These are phyloP conservation scores for Sitodiplosis mosellana DNA, from an alignment of 1,140 invertebrate genomes.

Conservation along the genomic window DNA sequence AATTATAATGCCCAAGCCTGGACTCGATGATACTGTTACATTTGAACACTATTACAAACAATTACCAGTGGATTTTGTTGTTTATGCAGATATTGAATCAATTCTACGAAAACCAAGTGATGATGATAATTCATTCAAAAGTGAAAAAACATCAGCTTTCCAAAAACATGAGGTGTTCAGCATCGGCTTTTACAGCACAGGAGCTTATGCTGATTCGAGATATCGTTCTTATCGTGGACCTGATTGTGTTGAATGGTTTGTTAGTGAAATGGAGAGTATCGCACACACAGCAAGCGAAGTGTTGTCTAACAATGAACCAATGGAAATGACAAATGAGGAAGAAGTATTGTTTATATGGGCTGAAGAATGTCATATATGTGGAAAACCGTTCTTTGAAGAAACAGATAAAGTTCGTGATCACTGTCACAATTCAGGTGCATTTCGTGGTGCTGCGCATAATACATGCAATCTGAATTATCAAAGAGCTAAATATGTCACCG, in stretches of 20 bases:
- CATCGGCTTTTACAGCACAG: constrained; percentile 9
- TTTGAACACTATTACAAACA: constrained; percentile 13
- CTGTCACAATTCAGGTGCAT: constrained; percentile 17
- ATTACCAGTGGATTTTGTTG: constrained; percentile 13
- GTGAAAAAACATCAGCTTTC: constrained; percentile 6
- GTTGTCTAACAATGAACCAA: constrained; percentile 8
- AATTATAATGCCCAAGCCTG: constrained; percentile 7
- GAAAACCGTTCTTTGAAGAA: constrained; percentile 7
- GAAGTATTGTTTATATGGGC: constrained; percentile 1
- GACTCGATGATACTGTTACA: not conserved
- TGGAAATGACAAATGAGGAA: constrained; percentile 5
- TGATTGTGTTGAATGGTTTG: constrained; percentile 11
- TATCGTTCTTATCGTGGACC: constrained; percentile 13
- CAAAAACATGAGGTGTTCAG: constrained; percentile 18
- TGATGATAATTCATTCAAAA: constrained; percentile 2
- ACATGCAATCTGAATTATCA: constrained; percentile 21
- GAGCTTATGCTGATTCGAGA: constrained; percentile 14
- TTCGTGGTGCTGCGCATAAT: constrained; percentile 18
- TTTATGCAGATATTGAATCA: constrained; percentile 22
- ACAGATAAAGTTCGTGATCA: constrained; percentile 14
- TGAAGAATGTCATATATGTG: constrained; percentile 17
- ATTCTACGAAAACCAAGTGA: constrained; percentile 7
- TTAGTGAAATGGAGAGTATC: constrained; percentile 6
- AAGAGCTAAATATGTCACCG: constrained; percentile 15
- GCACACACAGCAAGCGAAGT: constrained; percentile 8